Evolutionary conservation across 2,113 vertebrate species (phyloP), one percentile per base, ranked within the genome.

Genomic region (Chloropsis cyanopogon): DNA sequence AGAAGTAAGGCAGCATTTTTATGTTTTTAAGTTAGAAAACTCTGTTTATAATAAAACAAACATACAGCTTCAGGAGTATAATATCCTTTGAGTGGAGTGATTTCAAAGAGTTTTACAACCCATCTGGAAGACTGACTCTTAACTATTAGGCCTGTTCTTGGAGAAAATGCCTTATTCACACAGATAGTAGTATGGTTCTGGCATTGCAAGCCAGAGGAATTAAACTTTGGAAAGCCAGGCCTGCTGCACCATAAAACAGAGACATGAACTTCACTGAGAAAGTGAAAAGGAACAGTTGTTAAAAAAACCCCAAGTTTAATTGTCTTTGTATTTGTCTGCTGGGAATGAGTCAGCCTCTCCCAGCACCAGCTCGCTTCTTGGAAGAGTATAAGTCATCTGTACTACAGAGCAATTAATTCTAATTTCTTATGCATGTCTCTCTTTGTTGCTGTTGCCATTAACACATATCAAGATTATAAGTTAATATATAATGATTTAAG

Each of bases 61-160:
- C 73, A 66, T 54, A 69, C 73, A 88, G 82, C 82, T 94, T 88
- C 86, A 84, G 94, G 83, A 95, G 86, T 82, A 91, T 92, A 96
- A 71, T 88, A 71, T 78, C 84, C n/a, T 77, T 92, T 84, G 93
- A 95, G 81, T 35, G 86, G 88, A 97, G 96, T 93, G 96, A 95
- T 97, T 98, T 97, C 97, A 68, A 97, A 95, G 95, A 90, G 92
- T 96, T 98, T 97, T 96, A 96, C 92, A 95, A 82, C 92, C 97
- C 98, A 98, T 97, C 97, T 98, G 98, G 97, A 72, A 79, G 80
- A 80, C 92, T 95, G 95, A 96, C 95, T 85, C 35, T 41, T 41
- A 78, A 92, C 66, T 75, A 91, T 89, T 78, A 81, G 86, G 78
- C 94, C 72, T 95, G 92, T 92, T 97, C 83, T 77, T 75, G 90